phyloP scores from a whole-genome alignment of 2,113 vertebrate species.

The Cyprinodon tularosa region DNA sequence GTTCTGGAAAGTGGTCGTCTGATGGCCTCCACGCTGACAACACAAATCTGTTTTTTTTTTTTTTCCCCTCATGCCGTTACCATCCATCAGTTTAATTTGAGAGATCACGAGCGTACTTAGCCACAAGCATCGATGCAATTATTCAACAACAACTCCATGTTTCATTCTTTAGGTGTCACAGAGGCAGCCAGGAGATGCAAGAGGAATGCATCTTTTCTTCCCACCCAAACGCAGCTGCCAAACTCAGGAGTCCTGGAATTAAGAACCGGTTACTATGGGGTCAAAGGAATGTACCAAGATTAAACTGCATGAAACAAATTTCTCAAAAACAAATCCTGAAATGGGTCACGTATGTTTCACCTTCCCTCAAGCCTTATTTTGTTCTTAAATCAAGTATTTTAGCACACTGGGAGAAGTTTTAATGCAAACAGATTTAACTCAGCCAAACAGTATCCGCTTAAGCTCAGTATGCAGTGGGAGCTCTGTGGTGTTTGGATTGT shows the following conservation, averaged over 20 bases:
- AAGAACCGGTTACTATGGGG: background rate
- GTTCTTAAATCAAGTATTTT: too few species aligned
- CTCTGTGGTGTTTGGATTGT: too few species aligned
- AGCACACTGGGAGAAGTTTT: too few species aligned
- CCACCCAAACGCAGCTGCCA: background rate
- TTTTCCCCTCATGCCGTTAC: conserved; percentile 65
- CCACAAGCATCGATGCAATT: conserved; percentile 67
- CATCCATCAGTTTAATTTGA: conserved; percentile 80
- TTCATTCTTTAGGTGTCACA: conserved; percentile 71
- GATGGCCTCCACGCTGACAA: conserved; percentile 58
- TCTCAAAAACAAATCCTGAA: background rate
- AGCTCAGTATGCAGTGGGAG: too few species aligned
- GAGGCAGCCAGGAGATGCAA: conserved; percentile 12
- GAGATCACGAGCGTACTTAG: conserved; percentile 69
- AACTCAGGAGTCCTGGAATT: conserved; percentile 1
- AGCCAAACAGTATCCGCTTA: too few species aligned
- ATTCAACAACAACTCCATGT: conserved; percentile 71
- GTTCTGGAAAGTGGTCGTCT: conserved; percentile 65
- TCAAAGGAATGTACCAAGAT: conserved; percentile 14
- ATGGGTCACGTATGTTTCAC: background rate
- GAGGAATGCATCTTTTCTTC: conserved; percentile 32
- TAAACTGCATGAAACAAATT: background rate
- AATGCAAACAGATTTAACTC: too few species aligned
- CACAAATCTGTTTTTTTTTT: conserved; percentile 71
- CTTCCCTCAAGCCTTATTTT: too few species aligned